Base-by-base conservation (phyloP, 2,797 vertebrate species). In the Avahi laniger region DNA sequence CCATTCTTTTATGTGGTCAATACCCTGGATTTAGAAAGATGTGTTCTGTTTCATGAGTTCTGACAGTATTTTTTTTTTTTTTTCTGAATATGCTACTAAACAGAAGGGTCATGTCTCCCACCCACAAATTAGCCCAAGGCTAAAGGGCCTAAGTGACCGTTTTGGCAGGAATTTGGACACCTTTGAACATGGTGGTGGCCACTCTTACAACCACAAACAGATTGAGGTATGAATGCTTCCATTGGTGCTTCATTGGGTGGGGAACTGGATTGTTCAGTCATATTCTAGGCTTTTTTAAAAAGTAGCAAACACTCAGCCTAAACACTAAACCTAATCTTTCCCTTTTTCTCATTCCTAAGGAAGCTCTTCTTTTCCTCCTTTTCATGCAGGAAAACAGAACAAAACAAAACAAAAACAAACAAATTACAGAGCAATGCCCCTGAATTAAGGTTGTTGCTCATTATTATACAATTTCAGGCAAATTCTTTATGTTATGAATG, bases 91-190 rank as follows among this genome's bases (percentile, higher is more conserved):
- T 95, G 96, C 95, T 96, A 98, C 96, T 98, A 97, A 98, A 97
- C 97, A 98, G 98, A 98, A 98, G 82, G 97, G 97, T 97, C 98
- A 98, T 98, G 97, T 97, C 85, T 97, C 98, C 85, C 98, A 98
- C 98, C 98, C 98, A 98, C 98, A 98, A 98, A 98, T 97, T 98
- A 98, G 96, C 85, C 97, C 97, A 98, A 98, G 98, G 96, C 98
- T 98, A 95, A 98, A 98, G 94, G 98, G 96, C 97, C 94, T 98
- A 97, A 98, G 97, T 98, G 98, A 98, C 97, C 97, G 97, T 98
- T 98, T 97, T 93, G 98, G 97, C 98, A 98, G 98, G 97, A 98
- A 95, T 98, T 97, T 98, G 98, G 97, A 98, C 94, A 97, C 98
- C 96, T 98, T 97, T 98, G 98, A 98, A 96, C 98, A 97, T 97